Base-by-base conservation (phyloP, 2,888 invertebrate genomes). In the Ochropleura leucogaster region DNA sequence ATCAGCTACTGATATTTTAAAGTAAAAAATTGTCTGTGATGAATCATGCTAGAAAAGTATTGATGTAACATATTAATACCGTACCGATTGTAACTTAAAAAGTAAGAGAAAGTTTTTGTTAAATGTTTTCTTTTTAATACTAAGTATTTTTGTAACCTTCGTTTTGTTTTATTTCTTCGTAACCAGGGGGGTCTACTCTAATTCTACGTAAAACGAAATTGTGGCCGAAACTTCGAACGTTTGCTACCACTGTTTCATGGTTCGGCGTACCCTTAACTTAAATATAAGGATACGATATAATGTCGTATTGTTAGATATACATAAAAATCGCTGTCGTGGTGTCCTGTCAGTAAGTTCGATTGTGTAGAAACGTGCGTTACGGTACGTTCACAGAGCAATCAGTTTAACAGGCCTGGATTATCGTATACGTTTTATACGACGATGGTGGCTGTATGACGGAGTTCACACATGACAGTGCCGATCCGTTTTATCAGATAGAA, bases 101-200 rank as follows among this genome's bases (percentile, higher is more conserved):
- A 86, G 82, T 88, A 87, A 89, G 88, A 86, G 83, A 86, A 89
- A 85, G 81, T 68, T 86, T 89, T 89, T 88, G 88, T 89, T 89
- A 85, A 79, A 83, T 79, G 80, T 86, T 85, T 87, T 87, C 87
- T 89, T 86, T 87, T 88, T 85, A 86, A 84, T 79, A 80, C 79
- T 87, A 87, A 89, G 86, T 89, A 89, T 90, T 90, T 90, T 88
- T 84, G 84, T 86, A 80, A 82, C 68, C 76, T 72, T 75, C 72
- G 30, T 67, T n/a, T 63, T 78, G 80, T 82, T 79, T 84, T 64
- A 80, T 81, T 83, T 30, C 49, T 9, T 16, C 30, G 0, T 67
- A 3, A 9, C 30, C 18, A n/a, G n/a, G n/a, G n/a, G n/a, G n/a
- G n/a, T n/a, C n/a, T n/a, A n/a, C n/a, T n/a, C n/a, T n/a, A n/a